A percentile compares a stretch with the other conserved stretches of the same genome.
phyloP scores from a whole-genome alignment of 2,113 vertebrate genomes.

The Illadopsis cleaveri region DNA sequence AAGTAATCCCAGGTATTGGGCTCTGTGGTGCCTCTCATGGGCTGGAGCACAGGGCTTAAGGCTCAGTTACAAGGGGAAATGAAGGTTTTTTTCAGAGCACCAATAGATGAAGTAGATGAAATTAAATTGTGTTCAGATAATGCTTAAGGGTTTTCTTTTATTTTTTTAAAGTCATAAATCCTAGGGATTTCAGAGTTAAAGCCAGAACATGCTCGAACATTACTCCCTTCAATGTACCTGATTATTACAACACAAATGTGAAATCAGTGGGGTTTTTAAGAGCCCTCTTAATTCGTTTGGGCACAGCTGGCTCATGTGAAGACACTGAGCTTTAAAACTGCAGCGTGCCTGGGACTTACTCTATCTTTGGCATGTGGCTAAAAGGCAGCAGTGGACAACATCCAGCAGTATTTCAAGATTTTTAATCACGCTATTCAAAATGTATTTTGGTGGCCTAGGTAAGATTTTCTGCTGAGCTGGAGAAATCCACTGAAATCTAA shows the following conservation, averaged over 20 bases:
- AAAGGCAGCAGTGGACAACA: neutral
- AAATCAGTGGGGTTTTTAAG: neutral
- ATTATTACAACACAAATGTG: neutral
- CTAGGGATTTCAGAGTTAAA: conserved; percentile 44
- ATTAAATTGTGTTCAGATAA: conserved; percentile 58
- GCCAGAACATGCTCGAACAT: neutral
- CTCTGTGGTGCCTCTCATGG: neutral
- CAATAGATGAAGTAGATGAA: neutral
- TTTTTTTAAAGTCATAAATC: conserved; percentile 32
- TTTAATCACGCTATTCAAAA: neutral
- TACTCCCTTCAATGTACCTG: neutral
- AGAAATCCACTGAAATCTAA: conserved; percentile 30
- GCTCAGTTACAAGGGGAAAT: conserved; percentile 12
- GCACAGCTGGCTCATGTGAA: neutral
- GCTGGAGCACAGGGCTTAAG: neutral
- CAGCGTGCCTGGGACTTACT: neutral
- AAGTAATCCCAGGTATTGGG: neutral
- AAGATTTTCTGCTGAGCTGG: conserved; percentile 32
- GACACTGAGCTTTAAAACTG: neutral
- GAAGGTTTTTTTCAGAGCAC: conserved; percentile 20
- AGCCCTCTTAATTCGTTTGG: neutral
- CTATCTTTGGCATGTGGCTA: neutral
- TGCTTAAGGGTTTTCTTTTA: neutral
- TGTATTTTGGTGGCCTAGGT: neutral
- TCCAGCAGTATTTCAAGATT: neutral